phyloP scores from a whole-genome alignment of 92 coral and sea anemone species.

The Pocillopora meandrina region DNA sequence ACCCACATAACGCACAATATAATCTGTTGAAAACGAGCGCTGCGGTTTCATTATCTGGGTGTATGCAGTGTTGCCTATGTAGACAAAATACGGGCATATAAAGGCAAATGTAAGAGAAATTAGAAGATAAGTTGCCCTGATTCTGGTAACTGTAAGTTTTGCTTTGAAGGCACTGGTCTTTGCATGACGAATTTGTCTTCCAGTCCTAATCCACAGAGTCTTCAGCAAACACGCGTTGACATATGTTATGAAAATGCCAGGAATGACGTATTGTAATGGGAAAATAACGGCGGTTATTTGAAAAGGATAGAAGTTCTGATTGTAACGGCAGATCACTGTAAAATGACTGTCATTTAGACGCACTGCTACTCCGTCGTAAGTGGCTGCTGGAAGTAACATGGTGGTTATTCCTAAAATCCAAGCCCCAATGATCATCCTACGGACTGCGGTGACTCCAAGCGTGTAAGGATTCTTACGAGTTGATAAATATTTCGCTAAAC shows the following conservation, averaged over 20 bases:
- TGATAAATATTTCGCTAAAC: constrained; percentile 11
- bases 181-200: background rate
- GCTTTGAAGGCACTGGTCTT: background rate
- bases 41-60: constrained; percentile 11
- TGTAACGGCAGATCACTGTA: constrained; percentile 4
- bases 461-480: constrained; percentile 6
- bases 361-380: constrained; percentile 1
- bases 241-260: background rate
- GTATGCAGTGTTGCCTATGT: background rate
- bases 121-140: constrained; percentile 5
- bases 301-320: constrained; percentile 18
- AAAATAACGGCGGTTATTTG: background rate
- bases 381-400: background rate
- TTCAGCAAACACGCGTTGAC: background rate
- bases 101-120: constrained; percentile 17
- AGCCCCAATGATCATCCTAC: constrained; percentile 3
- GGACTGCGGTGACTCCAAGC: background rate
- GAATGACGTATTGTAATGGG: constrained; percentile 8
- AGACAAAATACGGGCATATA: background rate
- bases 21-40: background rate
- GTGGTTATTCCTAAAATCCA: constrained; percentile 7
- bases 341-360: constrained; percentile 6
- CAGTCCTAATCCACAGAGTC: background rate
- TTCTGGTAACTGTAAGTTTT: background rate
- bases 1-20: background rate